Base-by-base conservation (phyloP, 2,797 vertebrate genomes). In the Gephyroberyx darwinii region DNA sequence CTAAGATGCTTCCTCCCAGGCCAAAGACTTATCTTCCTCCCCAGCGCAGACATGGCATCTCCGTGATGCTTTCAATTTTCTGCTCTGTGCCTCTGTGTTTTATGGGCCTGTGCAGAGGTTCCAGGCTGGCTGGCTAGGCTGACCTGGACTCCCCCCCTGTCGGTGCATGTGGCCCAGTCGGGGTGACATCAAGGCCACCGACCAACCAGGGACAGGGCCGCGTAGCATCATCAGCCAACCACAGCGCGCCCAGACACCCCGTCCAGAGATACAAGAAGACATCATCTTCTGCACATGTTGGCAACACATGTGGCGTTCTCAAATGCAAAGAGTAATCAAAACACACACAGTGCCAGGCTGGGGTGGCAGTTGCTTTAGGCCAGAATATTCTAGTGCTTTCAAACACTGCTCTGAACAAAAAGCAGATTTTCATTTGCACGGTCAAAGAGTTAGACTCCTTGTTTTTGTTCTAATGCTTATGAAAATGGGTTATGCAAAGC, bases 51-150 rank as follows among this genome's bases (percentile, higher is more conserved):
- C 92, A 90, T 90, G 89, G 93, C 91, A 93, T 91, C 90, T 91
- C 89, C 90, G 82, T 87, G 93, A 95, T 90, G 93, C 92, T 93
- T 95, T 95, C 93, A 93, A 94, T 95, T 94, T 95, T 93, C 94
- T 94, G 93, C 94, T 94, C 91, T 89, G 89, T 83, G 89, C 91
- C 80, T 86, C 88, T 88, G 90, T 93, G 92, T 90, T 95, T 95
- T 94, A 94, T 91, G 88, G 93, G 84, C 76, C 87, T 74, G 86
- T 87, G 91, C 86, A 90, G 89, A 89, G 82, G 90, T 90, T 91
- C 88, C 87, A 90, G 83, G 88, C 89, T 83, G 90, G 87, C 88
- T 90, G 85, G 88, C 84, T 80, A 84, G 81, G 75, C 85, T 90
- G 89, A 91, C 90, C 88, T 75, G 83, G 82, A 80, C 85, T 86